Evolutionary conservation across 1,140 invertebrate genomes (phyloP), one percentile per base, ranked within the genome.

Genomic region (Heliconius hermathena): DNA sequence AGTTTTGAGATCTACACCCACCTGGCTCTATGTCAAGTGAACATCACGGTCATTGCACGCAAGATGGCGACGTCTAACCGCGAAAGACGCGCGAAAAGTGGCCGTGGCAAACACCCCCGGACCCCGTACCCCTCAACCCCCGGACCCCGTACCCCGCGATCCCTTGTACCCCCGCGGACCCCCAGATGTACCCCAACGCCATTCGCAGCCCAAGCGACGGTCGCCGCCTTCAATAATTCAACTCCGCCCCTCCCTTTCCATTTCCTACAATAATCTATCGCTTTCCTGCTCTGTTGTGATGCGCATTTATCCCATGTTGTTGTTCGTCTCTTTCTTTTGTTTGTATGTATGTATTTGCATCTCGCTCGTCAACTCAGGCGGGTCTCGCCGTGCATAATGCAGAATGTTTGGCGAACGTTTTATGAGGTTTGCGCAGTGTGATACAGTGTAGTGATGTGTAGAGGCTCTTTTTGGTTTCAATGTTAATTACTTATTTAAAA

Each of bases 201-300:
- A 86, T 83, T 90, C 88, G 85, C 87, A 87, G 90, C 84, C 89
- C 85, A 93, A 93, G 88, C 86, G 90, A 89, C 90, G 89, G 87
- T 90, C 88, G 88, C 77, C 79, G 84, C 83, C 85, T 88, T 93
- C 85, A 92, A 92, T 92, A 89, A 92, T 92, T 90, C 84, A 90
- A 78, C 81, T 79, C 84, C 79, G 74, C 84, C 85, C 82, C 84
- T 71, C 74, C 38, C 36, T 70, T 66, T 76, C 74, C 74, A 74
- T 78, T 76, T 54, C 72, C 79, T 85, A 80, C 41, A 66, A 77
- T n/a, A 77, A 76, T 71, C 81, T 83, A 82, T 81, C 88, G 71
- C 86, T 74, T 73, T 89, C 89, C 81, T 81, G 49, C 78, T 89
- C 88, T 81, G 66, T 74, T 75, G 46, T 84, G 90, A 85, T 93